Base-by-base conservation (phyloP, 1,140 invertebrate genomes). In the Artemia franciscana region DNA sequence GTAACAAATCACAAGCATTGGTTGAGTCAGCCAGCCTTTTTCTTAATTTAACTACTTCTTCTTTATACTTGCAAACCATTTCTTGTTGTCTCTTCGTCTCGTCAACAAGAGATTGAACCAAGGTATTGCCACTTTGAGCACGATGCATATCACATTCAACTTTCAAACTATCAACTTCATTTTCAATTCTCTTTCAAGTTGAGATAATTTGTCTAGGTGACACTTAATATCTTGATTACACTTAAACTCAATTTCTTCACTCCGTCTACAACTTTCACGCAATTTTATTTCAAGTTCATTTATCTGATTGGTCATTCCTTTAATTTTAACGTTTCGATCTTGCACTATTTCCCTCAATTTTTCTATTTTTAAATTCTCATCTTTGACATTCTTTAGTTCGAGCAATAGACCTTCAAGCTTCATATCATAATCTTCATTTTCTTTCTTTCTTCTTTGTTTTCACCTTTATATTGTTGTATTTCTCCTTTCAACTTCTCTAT, bases 1-100 rank as follows among this genome's bases (percentile, higher is more conserved):
- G 80, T 21, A 85, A 69, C 26, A 83, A 68, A 61, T 77, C 70
- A 69, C 82, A 79, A 0, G 83, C 79, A 68, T 84, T 80, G 9
- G 76, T 72, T 59, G 82, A 79, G 69, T 85, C 82, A 18, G 66
- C 67, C 15, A 69, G 58, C 3, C 68, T 58, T 58, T 67, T 63
- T 24, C 67, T 63, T 25, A 70, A 63, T 9, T 57, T 62, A 3
- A 58, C 51, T 24, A 67, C 64, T 56, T 70, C 69, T 26, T 66
- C 62, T n/a, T 65, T 67, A 28, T 69, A 69, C 25, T 65, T 64
- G 12, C 57, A 12, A 18, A 51, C 39, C 24, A 26, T 25, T 7
- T 64, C 60, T 15, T 60, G 60, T 23, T 56, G 26, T 60, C 23
- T n/a, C 25, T 23, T 26, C 26, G n/a, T 24, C 23, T 60, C 26